Base-by-base conservation (phyloP, 2,888 invertebrate species). In the Argyra leucocephala region DNA sequence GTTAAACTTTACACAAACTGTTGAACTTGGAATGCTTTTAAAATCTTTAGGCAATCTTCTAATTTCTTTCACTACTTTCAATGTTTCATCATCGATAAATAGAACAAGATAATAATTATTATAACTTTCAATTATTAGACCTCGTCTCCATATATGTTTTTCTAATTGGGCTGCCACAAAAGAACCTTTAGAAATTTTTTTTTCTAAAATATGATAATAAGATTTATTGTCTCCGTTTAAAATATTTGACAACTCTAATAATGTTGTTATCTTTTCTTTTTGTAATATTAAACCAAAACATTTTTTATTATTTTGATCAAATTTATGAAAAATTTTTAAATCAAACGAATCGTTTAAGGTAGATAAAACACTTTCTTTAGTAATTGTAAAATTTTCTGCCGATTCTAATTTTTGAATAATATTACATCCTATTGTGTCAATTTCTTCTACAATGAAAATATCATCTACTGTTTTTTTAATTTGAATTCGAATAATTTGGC, bases 11-110 rank as follows among this genome's bases (percentile, higher is more conserved):
- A 48, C 18, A 5, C 48, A 22, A 22, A 63, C 18, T 1, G 65
- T 69, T 15, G 64, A 68, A 66, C 70, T 69, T 0, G 72, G 70
- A 7, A 70, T 68, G 0, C 59, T n/a, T 12, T 67, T 58, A 60
- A 66, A 70, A 1, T 67, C 57, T 1, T 69, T 68, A 10, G 73
- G 71, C 0, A 73, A 58, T 4, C 24, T 61, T 62, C 70, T 68
- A 23, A 73, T 64, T 65, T 71, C 66, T 6, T 69, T 63, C 2
- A 71, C 69, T 21, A 73, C 62, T 2, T 66, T 64, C 24, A 73
- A 66, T 15, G 67, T 63, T 2, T 71, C 73, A n/a, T 69, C 69
- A 64, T 73, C 73, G 9, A 71, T 59, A 0, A 71, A 68, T 63
- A 72, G 72, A 0, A 73, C 69, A 3, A 73, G 36, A 48, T 66